Base-by-base conservation (phyloP, 1,140 invertebrate genomes). In the Pseudobourletiella spinata region DNA sequence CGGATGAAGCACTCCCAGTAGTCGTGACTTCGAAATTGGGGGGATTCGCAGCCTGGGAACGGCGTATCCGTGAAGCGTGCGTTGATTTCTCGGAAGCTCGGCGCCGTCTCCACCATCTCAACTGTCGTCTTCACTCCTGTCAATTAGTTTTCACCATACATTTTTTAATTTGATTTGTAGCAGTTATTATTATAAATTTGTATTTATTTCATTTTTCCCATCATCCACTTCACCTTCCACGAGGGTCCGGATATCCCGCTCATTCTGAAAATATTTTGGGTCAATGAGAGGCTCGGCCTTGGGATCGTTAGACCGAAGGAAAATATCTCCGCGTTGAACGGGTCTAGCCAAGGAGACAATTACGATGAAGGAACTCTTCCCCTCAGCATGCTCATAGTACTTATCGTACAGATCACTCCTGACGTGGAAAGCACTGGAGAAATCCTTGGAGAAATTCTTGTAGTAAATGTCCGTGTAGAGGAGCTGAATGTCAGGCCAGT, bases 1-100 rank as follows among this genome's bases (percentile, higher is more conserved):
- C 84, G 11, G 1, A 55, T 29, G 20, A 42, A 44, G n/a, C 59
- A 61, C 32, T 61, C 39, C 14, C 44, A 48, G 22, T 25, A 55
- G 24, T 2, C 39, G n/a, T 30, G 39, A 18, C 28, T 55, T 39
- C 24, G 35, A 22, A 30, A 59, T 30, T 54, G 3, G 14, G 30
- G 14, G 14, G 14, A 26, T 28, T 67, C 65, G 46, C 65, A 67
- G 26, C 61, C 61, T 0, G 61, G 65, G 30, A 67, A 67, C 24
- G 50, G 25, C 1, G 30, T 18, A 20, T 43, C 29, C 15, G 60
- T 62, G 42, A 63, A 63, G 15, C 43, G 0, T n/a, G 1, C 55
- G 1, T 46, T 46, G 18, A 63, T 39, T 16, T 32, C 51, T 50
- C 42, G 26, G n/a, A 61, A 55, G 11, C 29, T 56, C 1, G 30